Evolutionary conservation across 2,113 vertebrate species (phyloP), one percentile per base, ranked within the genome.

Genomic region (Symphodus melops): DNA sequence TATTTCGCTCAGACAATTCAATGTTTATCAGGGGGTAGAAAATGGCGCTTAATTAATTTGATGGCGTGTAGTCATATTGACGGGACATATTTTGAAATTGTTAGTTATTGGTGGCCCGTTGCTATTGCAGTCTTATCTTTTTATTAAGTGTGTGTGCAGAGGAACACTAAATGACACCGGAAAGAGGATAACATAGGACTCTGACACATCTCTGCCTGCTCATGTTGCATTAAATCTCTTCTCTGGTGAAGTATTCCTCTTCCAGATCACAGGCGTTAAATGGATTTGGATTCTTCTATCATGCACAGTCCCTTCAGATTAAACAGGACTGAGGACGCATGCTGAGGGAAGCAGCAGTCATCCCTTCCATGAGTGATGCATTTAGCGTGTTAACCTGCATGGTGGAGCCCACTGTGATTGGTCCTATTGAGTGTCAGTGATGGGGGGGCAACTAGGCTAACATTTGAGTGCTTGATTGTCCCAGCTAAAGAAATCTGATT

Each of bases 391-490:
- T 73, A 77, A 77, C 70, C 36, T 63, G 68, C 74, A 72, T 53
- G 39, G 52, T 49, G 63, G 75, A 66, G 73, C 37, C 61, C 21
- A 21, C 77, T 85, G 76, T 85, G 82, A 86, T 86, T 61, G 64
- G 54, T 55, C 4, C 16, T 57, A 83, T 67, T 75, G 69, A 58
- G 59, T 84, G 74, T 84, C 82, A 69, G 46, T n/a, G 52, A 83
- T 63, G 28, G 66, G 28, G 28, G 28, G 28, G 52, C 88, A 84
- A 86, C 66, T 71, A 44, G 75, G 79, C 44, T 66, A 79, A 65
- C 68, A 68, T 77, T 80, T 79, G 82, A 79, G 48, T 4, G 76
- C 84, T 82, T 87, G 77, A 90, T 89, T 88, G 73, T 89, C 85
- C 84, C 75, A 78, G 69, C 66, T 12, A 20, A 21, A 25, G 83